These are phyloP conservation scores for Zoanthus sociatus DNA, from an alignment of 92 coral and sea anemone genomes.

Conservation along the genomic window DNA sequence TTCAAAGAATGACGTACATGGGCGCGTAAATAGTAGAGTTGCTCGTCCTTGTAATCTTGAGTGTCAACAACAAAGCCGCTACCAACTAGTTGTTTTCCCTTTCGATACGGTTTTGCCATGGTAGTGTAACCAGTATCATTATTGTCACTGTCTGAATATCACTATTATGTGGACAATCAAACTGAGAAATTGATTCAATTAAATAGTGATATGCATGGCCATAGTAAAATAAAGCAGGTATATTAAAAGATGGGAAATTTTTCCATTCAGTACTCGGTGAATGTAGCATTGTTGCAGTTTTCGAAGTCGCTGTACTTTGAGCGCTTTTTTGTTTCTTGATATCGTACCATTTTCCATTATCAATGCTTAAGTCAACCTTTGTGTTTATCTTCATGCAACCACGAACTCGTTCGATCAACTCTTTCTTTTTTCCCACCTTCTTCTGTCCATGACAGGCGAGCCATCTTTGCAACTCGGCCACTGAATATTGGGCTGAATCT, in stretches of 20 bases:
- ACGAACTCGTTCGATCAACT: conserved; percentile 42
- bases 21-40: background rate
- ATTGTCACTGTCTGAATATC: background rate
- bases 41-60: conserved; percentile 33
- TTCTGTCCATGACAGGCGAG: conserved; percentile 67
- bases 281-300: too few species aligned
- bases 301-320: too few species aligned
- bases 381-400: conserved; percentile 49
- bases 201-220: conserved; percentile 26
- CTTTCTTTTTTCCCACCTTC: conserved; percentile 37
- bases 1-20: conserved; percentile 38
- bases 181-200: conserved; percentile 20
- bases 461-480: conserved; percentile 49
- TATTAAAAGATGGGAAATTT: conserved; percentile 45
- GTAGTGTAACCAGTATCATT: conserved; percentile 29
- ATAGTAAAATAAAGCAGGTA: conserved; percentile 55
- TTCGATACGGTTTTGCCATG: conserved; percentile 28
- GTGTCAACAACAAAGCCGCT: conserved; percentile 41
- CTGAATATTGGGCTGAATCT: conserved; percentile 19
- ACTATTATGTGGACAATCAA: background rate
- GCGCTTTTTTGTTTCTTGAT: background rate
- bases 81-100: background rate
- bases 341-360: background rate
- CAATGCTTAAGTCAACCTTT: conserved; percentile 18
- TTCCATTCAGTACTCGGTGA: too few species aligned